phyloP scores from a whole-genome alignment of 2,797 vertebrate species.

The Phoxinus dragarum region DNA sequence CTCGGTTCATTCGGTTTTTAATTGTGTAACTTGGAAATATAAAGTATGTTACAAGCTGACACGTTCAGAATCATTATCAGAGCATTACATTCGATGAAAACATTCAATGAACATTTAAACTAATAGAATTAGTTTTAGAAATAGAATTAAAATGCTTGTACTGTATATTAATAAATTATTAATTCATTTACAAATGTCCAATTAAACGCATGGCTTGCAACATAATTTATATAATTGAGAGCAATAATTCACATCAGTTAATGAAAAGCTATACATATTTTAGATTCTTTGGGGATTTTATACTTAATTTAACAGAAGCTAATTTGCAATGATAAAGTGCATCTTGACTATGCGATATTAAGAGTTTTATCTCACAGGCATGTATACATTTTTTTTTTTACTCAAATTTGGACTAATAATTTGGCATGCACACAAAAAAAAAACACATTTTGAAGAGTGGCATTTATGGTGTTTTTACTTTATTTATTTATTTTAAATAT shows the following conservation, averaged over 20 bases:
- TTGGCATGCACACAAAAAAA: slow-evolving; percentile 13
- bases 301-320: slow-evolving; percentile 67
- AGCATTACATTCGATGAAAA: neutral
- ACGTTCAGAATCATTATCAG: neutral
- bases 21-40: neutral
- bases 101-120: neutral
- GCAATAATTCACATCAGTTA: slow-evolving; percentile 78
- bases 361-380: slow-evolving; percentile 14
- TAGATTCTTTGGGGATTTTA: slow-evolving; percentile 72
- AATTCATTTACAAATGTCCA: slow-evolving; percentile 80
- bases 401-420: slow-evolving; percentile 44
- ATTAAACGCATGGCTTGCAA: slow-evolving; percentile 82
- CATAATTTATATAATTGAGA: slow-evolving; percentile 82
- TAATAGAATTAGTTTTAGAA: slow-evolving; percentile 6
- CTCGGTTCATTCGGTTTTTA: neutral
- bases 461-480: neutral
- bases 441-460: neutral
- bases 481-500: neutral
- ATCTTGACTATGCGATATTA: slow-evolving; percentile 39
- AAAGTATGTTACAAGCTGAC: neutral
- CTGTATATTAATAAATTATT: slow-evolving; percentile 81
- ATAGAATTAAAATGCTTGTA: slow-evolving; percentile 75
- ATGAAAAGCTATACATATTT: slow-evolving; percentile 81
- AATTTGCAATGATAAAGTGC: slow-evolving; percentile 64
- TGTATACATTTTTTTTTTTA: neutral